These are phyloP conservation scores for Metallyticus violacea DNA, from an alignment of 2,888 invertebrate genomes.

Conservation along the genomic window DNA sequence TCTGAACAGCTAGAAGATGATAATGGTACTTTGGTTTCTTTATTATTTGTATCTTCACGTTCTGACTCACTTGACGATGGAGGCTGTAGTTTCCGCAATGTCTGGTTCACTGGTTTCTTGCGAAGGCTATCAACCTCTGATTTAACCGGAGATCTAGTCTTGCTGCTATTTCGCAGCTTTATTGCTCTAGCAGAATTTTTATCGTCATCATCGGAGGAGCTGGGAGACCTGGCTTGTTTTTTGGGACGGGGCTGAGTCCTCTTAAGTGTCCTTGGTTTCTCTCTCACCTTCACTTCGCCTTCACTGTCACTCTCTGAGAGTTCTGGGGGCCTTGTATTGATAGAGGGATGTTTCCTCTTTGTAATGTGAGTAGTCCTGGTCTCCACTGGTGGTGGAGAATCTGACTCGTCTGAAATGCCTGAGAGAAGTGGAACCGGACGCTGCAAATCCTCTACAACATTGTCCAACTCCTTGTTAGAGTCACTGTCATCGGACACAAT, in stretches of 20 bases:
- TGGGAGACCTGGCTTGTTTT: not conserved
- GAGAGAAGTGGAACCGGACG: conserved; percentile 51
- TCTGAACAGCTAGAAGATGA: conserved; percentile 9
- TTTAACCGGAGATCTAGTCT: not conserved
- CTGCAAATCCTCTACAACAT: conserved; percentile 54
- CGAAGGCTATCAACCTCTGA: not conserved
- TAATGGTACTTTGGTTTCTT: conserved; percentile 1
- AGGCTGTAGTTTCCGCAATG: not conserved
- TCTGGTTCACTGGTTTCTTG: not conserved
- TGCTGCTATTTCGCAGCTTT: not conserved
- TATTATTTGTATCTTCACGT: conserved; percentile 37
- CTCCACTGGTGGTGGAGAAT: conserved; percentile 41
- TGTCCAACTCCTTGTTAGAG: conserved; percentile 55
- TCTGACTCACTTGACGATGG: conserved; percentile 41
- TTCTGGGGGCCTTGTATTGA: not conserved
- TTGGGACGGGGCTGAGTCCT: not conserved
- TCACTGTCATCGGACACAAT: conserved; percentile 47
- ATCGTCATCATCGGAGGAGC: not conserved
- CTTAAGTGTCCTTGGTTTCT: not conserved
- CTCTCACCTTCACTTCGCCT: not conserved
- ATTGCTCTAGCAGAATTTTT: not conserved
- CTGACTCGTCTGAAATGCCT: conserved; percentile 57
- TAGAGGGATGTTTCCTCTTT: not conserved
- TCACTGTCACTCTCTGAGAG: conserved; percentile 12
- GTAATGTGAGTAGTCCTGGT: not conserved